Conservation (phyloP, 2,113 vertebrate species). For the Micromys minutus region DNA sequence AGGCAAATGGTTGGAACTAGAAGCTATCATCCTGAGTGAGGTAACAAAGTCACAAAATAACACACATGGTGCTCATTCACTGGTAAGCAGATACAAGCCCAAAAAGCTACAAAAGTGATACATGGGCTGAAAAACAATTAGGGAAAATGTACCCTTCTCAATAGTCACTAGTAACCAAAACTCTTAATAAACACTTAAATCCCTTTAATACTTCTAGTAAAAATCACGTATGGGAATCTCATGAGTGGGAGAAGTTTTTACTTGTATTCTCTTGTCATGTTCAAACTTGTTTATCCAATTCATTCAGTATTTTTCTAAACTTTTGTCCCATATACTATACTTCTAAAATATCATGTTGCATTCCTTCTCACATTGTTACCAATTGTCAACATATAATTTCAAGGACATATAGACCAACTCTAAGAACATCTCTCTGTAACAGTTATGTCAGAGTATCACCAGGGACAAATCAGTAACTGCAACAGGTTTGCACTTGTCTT, state of each 20-base stretch:
- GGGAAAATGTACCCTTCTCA: too few relatives aligned
- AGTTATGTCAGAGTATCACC: background rate
- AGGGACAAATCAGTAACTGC: background rate
- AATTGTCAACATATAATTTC: background rate
- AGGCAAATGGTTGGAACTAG: too few relatives aligned
- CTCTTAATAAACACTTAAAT: background rate
- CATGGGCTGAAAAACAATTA: too few relatives aligned
- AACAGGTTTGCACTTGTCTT: background rate
- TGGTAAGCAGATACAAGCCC: too few relatives aligned
- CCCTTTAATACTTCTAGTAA: background rate
- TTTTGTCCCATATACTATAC: background rate
- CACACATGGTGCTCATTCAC: too few relatives aligned
- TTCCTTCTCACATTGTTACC: background rate
- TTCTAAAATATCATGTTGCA: background rate
- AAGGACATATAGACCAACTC: background rate
- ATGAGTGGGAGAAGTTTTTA: background rate
- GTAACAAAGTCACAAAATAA: too few relatives aligned
- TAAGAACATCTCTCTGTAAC: background rate
- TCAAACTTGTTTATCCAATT: background rate
- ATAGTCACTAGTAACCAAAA: too few relatives aligned
- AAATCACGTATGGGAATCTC: background rate
- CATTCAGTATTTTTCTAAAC: background rate
- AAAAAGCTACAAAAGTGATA: too few relatives aligned
- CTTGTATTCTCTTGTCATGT: background rate
- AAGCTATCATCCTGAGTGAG: too few relatives aligned